Evolutionary conservation across 2,888 invertebrate species (phyloP), one percentile per base, ranked within the genome.

Genomic region (Chrysopilus asiliformis): DNA sequence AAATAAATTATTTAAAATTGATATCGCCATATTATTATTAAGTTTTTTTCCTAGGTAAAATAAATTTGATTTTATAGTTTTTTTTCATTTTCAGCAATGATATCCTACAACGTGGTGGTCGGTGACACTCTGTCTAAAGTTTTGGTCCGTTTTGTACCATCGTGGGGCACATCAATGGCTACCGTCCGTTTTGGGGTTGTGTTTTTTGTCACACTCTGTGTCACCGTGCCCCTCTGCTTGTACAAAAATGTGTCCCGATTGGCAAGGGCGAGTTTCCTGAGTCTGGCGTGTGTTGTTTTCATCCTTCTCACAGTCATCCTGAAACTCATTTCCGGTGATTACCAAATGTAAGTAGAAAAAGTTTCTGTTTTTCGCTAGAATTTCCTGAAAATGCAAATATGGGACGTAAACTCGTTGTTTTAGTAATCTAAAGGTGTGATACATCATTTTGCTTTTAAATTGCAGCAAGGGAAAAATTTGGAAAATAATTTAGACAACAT

Each of bases 111-210:
- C 59, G 79, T 86, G 13, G 84, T 85, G 14, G 84, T 86, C 19
- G 86, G 85, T 14, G 86, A 87, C 55, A 86, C 85, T 0, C 70
- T 84, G 28, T 84, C 85, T 12, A 84, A 84, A 63, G 80, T 86
- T 13, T 66, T 85, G 38, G 68, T 77, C n/a, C 68, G 83, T 43
- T 67, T 84, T 34, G 73, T 78, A 30, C 64, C 62, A 38, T 54
- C 60, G 10, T 61, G 60, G 58, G 60, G 59, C 38, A 45, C 55
- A 35, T 63, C 62, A 34, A 64, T 63, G 64, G 59, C 63, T 29
- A 55, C 60, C 10, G 62, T 63, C 8, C 59, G 62, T 17, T 51
- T 63, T 45, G 60, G 62, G 42, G 63, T 85, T 35, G 77, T 84
- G 14, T 68, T 79, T 25, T 63, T 83, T 42, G 74, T 78, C 10